phyloP scores from a whole-genome alignment of 1,140 invertebrate species.

The Micrasema longulum region DNA sequence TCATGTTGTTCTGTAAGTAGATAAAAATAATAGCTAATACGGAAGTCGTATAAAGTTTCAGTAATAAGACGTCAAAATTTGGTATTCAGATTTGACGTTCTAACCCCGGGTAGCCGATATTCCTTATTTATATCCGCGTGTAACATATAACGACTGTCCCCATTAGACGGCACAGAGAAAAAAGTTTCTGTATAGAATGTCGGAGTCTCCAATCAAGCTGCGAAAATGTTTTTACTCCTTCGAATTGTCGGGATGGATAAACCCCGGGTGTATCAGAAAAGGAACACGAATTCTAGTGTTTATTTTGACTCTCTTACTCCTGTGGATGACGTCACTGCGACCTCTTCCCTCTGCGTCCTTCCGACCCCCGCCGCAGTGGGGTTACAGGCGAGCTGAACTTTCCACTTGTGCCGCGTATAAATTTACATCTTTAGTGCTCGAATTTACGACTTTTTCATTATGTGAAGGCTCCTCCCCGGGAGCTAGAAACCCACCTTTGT shows the following conservation, averaged over 20 bases:
- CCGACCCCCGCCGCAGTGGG: constrained; percentile 6
- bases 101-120: constrained; percentile 2
- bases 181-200: too few relatives aligned
- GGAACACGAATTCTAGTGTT: background rate
- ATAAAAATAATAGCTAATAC: too few relatives aligned
- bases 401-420: constrained; percentile 29
- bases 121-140: constrained; percentile 5
- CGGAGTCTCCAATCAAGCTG: too few relatives aligned
- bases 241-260: too few relatives aligned
- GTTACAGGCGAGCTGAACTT: constrained; percentile 31
- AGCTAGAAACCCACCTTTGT: background rate
- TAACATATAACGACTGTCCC: background rate
- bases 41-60: too few relatives aligned
- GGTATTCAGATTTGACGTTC: background rate
- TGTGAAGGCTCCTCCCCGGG: background rate
- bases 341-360: background rate
- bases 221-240: too few relatives aligned
- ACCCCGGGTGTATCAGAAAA: too few relatives aligned
- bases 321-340: constrained; percentile 11
- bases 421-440: constrained; percentile 48
- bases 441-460: constrained; percentile 45
- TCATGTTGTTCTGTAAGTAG: too few relatives aligned
- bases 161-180: too few relatives aligned
- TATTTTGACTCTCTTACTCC: background rate
- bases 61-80: too few relatives aligned